Evolutionary conservation across 2,888 invertebrate genomes (phyloP), one percentile per base, ranked within the genome.

Genomic region (Acanthosepion esculentum): DNA sequence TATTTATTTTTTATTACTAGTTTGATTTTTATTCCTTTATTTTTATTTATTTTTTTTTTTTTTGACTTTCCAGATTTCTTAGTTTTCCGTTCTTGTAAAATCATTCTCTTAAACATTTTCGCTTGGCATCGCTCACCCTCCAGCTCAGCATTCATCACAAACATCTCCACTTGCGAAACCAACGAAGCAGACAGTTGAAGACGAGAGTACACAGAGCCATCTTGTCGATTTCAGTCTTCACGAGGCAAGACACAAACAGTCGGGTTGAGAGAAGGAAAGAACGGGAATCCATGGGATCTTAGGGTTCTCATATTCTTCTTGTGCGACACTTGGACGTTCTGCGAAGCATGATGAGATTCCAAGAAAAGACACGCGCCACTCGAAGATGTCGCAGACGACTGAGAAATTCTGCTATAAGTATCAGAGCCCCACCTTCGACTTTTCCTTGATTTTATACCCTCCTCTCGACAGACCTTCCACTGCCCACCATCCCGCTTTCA

Each of bases 301-400:
- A 78, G 78, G n/a, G n/a, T 33, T 18, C 78, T 78, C 78, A n/a
- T 33, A 78, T n/a, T 78, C 78, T 78, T n/a, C n/a, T 33, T 33
- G 78, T 78, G 15, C n/a, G 78, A 78, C 33, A 78, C 78, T 78
- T 78, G 78, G 78, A n/a, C n/a, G 78, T 33, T 78, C 78, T 78
- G 15, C 15, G 33, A 78, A 33, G 78, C 78, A 78, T 78, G 78
- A 78, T n/a, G 33, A n/a, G 78, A 78, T 78, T 78, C 33, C n/a
- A n/a, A 78, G 33, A 78, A 78, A 78, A 78, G 78, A 78, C 78
- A 78, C n/a, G 78, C 78, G 78, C 33, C 78, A 78, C 78, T 78
- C 12, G 33, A 78, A 78, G 12, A n/a, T 78, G n/a, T 78, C 78
- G 78, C 33, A 78, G n/a, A 78, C 78, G 78, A 78, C 78, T 78